A percentile compares a stretch with the other conserved stretches of the same genome.
phyloP scores from a whole-genome alignment of 2,888 invertebrate genomes.

The Scaptomyza caliginosa region DNA sequence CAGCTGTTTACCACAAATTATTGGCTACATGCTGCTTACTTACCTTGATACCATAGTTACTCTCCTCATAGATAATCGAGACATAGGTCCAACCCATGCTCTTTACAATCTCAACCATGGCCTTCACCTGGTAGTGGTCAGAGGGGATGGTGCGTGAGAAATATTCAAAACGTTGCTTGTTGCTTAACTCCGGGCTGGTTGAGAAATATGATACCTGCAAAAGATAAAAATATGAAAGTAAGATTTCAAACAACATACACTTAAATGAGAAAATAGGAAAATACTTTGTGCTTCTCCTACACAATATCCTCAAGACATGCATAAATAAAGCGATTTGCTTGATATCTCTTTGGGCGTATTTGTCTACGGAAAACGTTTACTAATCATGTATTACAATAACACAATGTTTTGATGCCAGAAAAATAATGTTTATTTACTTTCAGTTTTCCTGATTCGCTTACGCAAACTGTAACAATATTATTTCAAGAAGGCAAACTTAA shows the following conservation, averaged over 20 bases:
- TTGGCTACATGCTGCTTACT: slow-evolving; percentile 51
- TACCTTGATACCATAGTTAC: slow-evolving; percentile 97
- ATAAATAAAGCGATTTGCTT: neutral
- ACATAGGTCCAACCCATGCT: slow-evolving; percentile 96
- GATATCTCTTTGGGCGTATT: neutral
- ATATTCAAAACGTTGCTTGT: slow-evolving; percentile 97
- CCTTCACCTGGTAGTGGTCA: slow-evolving; percentile 96
- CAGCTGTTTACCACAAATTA: neutral
- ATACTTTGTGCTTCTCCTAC: neutral
- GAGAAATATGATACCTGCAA: slow-evolving; percentile 96
- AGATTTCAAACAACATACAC: slow-evolving; percentile 1
- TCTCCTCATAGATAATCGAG: slow-evolving; percentile 97
- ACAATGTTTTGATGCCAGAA: neutral
- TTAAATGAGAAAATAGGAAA: slow-evolving; percentile 1
- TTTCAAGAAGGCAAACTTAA: neutral
- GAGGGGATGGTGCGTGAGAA: slow-evolving; percentile 97
- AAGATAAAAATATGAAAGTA: slow-evolving; percentile 1
- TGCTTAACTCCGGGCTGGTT: slow-evolving; percentile 96
- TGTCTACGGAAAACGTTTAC: too few relatives aligned
- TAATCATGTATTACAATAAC: neutral
- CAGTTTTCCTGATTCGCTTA: neutral
- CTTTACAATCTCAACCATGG: slow-evolving; percentile 96
- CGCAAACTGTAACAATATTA: neutral
- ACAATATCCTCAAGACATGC: neutral
- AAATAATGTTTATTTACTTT: neutral